phyloP scores from a whole-genome alignment of 1,140 invertebrate genomes.

The Thaumatotibia leucotreta region DNA sequence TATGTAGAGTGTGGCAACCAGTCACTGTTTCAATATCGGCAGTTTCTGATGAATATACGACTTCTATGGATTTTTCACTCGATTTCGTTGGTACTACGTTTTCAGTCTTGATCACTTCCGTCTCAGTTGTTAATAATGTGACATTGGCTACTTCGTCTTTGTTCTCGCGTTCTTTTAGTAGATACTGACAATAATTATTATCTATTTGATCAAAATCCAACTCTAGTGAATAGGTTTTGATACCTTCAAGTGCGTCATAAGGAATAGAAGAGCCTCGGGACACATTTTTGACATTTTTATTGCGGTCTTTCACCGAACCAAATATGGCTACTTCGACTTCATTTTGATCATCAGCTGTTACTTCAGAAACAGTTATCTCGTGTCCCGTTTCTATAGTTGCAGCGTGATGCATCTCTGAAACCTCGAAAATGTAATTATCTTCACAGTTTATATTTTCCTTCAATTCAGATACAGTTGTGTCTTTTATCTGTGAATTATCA shows the following conservation, averaged over 20 bases:
- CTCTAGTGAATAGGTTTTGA: slow-evolving; percentile 56
- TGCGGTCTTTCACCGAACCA: slow-evolving; percentile 70
- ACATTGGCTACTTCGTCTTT: neutral
- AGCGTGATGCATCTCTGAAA: neutral
- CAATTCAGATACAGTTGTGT: neutral
- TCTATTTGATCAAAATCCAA: slow-evolving; percentile 47
- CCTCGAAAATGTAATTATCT: neutral
- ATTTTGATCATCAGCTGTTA: neutral
- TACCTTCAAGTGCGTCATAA: slow-evolving; percentile 47
- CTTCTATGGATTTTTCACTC: neutral
- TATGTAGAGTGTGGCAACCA: neutral
- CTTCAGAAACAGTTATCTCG: neutral
- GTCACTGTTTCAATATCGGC: neutral
- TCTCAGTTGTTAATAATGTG: neutral
- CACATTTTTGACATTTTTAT: slow-evolving; percentile 31
- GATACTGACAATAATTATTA: slow-evolving; percentile 44
- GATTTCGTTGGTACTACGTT: neutral
- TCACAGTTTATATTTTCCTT: neutral
- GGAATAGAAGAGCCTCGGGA: slow-evolving; percentile 33
- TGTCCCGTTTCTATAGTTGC: neutral
- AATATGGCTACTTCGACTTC: slow-evolving; percentile 65
- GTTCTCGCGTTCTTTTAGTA: slow-evolving; percentile 22
- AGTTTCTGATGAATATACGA: neutral
- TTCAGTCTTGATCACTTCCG: neutral
- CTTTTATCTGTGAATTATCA: neutral